Evolutionary conservation across 2,888 invertebrate genomes (phyloP).

Genomic region (Pelosia muscerda): DNA sequence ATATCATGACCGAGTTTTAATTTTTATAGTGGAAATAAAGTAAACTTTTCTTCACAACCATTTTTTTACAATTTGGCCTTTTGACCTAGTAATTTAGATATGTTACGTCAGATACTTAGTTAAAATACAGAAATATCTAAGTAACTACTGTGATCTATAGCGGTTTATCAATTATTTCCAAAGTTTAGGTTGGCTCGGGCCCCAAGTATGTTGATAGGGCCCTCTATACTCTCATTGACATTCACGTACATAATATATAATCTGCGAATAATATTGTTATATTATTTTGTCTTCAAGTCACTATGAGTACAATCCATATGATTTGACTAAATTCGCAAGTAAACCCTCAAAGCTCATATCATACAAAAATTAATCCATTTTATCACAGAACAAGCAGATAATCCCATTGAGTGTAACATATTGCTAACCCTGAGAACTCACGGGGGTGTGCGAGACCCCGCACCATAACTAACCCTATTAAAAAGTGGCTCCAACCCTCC

Average conservation of each 20-base stretch:
- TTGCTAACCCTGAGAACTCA: conserved; percentile 73
- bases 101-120: neutral
- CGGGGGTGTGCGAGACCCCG: conserved; percentile 68
- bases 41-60: neutral
- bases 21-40: neutral
- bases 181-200: no score
- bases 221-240: neutral
- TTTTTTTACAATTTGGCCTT: neutral
- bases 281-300: neutral
- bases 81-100: neutral
- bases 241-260: no score
- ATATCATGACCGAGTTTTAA: neutral
- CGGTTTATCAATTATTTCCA: no score
- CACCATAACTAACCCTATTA: conserved; percentile 85
- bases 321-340: conserved; percentile 29
- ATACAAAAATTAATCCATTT: conserved; percentile 56
- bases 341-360: conserved; percentile 37
- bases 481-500: conserved; percentile 78
- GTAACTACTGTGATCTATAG: no score
- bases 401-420: conserved; percentile 76
- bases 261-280: neutral
- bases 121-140: no score
- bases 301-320: conserved; percentile 7
- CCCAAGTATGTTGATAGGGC: no score
- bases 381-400: conserved; percentile 65